Evolutionary conservation across 2,113 vertebrate genomes (phyloP).

Genomic region (Ceyx cyanopectus): DNA sequence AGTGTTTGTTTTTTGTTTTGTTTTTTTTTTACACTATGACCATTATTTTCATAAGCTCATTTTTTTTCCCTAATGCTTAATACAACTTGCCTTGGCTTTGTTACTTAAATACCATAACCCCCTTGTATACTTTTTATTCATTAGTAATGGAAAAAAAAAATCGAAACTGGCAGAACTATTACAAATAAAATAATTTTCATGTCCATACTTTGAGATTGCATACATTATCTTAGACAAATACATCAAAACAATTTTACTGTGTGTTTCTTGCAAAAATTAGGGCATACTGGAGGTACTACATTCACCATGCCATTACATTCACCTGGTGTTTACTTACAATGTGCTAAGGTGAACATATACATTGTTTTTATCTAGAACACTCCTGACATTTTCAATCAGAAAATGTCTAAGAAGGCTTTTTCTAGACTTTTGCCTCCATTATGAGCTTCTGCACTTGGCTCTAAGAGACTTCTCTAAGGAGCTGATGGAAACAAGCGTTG

Average conservation of each 20-base stretch:
- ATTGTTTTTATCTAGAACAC: neutral
- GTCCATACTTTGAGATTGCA: neutral
- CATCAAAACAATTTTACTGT: accelerated
- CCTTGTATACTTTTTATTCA: neutral
- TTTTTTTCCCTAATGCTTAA: neutral
- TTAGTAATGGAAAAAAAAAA: neutral
- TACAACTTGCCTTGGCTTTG: neutral
- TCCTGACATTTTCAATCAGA: neutral
- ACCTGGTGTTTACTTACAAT: neutral
- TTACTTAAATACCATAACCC: neutral
- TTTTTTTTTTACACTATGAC: neutral
- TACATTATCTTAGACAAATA: neutral
- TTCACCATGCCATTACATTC: neutral
- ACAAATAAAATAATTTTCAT: too few relatives aligned
- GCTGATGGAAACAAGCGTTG: accelerated
- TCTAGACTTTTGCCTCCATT: neutral
- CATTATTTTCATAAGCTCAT: neutral
- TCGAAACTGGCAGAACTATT: neutral
- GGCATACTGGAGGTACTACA: neutral
- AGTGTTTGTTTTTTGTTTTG: neutral
- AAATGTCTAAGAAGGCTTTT: neutral
- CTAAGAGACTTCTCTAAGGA: neutral
- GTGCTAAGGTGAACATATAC: neutral
- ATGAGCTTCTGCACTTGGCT: neutral
- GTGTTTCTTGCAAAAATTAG: neutral